Base-by-base conservation (phyloP, 2,888 invertebrate species). In the Pandemis corylana region DNA sequence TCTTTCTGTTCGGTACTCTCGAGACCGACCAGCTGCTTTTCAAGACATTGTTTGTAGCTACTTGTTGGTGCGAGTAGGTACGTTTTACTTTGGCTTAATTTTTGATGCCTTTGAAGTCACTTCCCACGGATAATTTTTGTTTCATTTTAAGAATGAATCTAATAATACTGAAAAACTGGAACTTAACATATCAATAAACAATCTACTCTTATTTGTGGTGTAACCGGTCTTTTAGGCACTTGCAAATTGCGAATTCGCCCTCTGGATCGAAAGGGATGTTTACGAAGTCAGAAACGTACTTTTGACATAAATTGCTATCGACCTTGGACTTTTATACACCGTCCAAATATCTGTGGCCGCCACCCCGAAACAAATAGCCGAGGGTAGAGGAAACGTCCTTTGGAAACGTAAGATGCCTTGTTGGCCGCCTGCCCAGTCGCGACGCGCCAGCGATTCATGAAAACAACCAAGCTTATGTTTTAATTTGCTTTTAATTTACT, bases 381-480 rank as follows among this genome's bases (percentile, higher is more conserved):
- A 81, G 81, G 80, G 78, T 80, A 79, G 79, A 82, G 84, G 81
- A 81, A 81, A 65, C 41, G 36, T 66, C 74, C 74, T 49, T 70
- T 56, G n/a, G 70, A 65, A 63, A 42, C 46, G 64, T 64, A 59
- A 69, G 75, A 87, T 81, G 85, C 81, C 80, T 84, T 77, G 81
- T 85, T 90, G 89, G 90, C 90, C 82, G 80, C 76, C 71, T 87
- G 91, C 92, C 93, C 28, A 59, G 28, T n/a, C n/a, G 91, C 83
- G 81, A 79, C 81, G 81, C 82, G 80, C 83, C 82, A 78, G 86
- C 70, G 77, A 78, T 68, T 80, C 82, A 81, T 78, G 73, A 80
- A 84, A 85, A 86, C 84, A 85, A 86, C 84, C 80, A 80, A 81
- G 80, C 83, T 82, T 81, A 81, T 82, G 79, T 82, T 85, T 83